These are phyloP conservation scores for cattle (Bos taurus) DNA, from an alignment of 2,113 vertebrate genomes.

Conservation along the genomic window ARS-UCD2.0 NC_037334.1:70303001-70303500, in stretches of 20 bases:
- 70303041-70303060: slow-evolving; percentile 38
- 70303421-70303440: neutral
- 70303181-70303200: neutral
- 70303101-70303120: slow-evolving; percentile 48
- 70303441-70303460: neutral
- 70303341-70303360: neutral
- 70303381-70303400: neutral
- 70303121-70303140: neutral
- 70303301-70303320: neutral
- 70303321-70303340: neutral
- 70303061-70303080: slow-evolving; percentile 67
- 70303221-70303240: neutral
- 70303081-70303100: slow-evolving; percentile 55
- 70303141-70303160: neutral
- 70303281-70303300: neutral
- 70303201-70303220: neutral
- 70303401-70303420: neutral
- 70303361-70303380: neutral
- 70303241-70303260: neutral
- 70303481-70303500: neutral
- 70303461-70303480: neutral
- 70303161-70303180: neutral
- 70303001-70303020: slow-evolving; percentile 29
- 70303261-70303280: neutral
- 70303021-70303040: slow-evolving; percentile 63